Evolutionary conservation across 2,888 invertebrate species (phyloP).

Genomic region (Portevinia maculata): DNA sequence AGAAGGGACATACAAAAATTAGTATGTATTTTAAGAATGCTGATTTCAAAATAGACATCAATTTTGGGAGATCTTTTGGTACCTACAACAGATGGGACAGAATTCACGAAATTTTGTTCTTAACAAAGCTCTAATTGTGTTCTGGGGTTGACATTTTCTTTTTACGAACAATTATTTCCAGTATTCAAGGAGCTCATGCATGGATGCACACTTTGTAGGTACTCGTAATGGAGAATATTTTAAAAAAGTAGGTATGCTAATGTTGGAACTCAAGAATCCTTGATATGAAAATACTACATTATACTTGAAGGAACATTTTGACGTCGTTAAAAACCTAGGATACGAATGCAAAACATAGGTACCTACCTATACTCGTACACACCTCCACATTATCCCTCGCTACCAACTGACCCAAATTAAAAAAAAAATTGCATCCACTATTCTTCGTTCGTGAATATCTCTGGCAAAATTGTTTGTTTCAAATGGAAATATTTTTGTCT

Average conservation of each 20-base stretch:
- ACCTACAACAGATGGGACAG: neutral
- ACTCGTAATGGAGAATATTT: neutral
- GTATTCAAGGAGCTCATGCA: neutral
- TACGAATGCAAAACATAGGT: no score
- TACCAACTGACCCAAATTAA: neutral
- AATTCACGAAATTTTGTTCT: neutral
- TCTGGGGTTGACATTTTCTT: neutral
- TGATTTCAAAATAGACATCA: neutral
- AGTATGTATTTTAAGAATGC: neutral
- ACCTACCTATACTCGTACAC: no score
- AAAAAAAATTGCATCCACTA: no score
- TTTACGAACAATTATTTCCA: neutral
- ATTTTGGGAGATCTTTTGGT: neutral
- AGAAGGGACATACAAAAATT: conserved; percentile 15
- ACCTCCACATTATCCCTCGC: no score
- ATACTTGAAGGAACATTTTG: no score
- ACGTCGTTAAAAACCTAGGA: no score
- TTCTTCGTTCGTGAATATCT: no score
- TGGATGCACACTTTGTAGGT: neutral
- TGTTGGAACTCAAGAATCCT: neutral
- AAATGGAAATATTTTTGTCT: neutral
- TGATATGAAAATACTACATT: neutral
- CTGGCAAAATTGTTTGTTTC: no score
- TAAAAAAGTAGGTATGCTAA: neutral
- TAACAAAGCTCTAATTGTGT: neutral